Percentiles rank a stretch among this genome's conserved stretches.
Evolutionary conservation across 1,140 invertebrate species (phyloP).

Genomic region (Microplitis mediator): DNA sequence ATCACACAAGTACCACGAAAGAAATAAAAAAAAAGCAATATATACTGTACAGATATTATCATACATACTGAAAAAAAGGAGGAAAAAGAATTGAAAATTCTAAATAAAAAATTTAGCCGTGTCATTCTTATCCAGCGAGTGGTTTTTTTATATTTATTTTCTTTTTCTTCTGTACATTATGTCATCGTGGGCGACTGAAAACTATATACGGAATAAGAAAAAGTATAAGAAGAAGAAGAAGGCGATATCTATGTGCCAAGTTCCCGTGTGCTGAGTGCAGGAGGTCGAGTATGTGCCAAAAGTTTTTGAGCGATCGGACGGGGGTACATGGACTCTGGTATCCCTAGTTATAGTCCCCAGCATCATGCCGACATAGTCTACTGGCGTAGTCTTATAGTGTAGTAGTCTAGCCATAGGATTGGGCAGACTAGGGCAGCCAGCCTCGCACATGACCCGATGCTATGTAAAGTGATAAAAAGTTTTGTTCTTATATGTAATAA

Average conservation of each 20-base stretch:
- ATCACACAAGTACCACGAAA: no score
- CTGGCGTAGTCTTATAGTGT: no score
- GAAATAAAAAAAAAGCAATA: no score
- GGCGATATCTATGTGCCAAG: background rate
- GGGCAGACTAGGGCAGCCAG: background rate
- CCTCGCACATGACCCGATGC: background rate
- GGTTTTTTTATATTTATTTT: no score
- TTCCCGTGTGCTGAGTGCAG: background rate
- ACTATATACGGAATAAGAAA: background rate
- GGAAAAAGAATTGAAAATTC: no score
- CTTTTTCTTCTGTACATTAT: no score
- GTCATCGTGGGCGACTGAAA: no score
- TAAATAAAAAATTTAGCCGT: no score
- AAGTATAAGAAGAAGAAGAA: background rate
- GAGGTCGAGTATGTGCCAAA: conserved; percentile 22
- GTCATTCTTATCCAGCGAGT: no score
- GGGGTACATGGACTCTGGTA: background rate
- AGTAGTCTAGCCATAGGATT: background rate
- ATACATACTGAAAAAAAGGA: no score
- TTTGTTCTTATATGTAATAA: conserved; percentile 11
- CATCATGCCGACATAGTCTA: no score
- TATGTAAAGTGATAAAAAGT: conserved; percentile 14
- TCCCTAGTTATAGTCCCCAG: background rate
- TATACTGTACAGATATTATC: no score
- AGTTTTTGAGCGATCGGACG: conserved; percentile 24